Conservation (phyloP, 2,888 invertebrate genomes). For the Limnephilus rhombicus region DNA sequence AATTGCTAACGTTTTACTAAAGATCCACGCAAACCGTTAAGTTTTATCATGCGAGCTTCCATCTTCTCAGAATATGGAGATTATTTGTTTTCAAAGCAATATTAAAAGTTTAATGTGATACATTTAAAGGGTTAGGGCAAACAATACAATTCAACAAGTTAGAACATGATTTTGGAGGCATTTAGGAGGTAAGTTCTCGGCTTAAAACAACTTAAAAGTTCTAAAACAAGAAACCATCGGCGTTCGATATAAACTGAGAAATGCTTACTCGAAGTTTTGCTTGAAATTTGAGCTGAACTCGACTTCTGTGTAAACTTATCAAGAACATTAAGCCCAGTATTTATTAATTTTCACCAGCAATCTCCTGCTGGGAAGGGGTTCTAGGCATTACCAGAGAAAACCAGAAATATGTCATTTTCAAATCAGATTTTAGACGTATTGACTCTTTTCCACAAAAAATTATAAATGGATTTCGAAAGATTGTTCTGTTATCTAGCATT, state of each 20-base stretch:
- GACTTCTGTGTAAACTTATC: background rate
- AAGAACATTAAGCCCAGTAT: background rate
- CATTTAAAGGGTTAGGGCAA: background rate
- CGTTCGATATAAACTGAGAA: background rate
- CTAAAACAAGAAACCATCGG: background rate
- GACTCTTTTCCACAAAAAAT: no score
- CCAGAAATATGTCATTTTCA: no score
- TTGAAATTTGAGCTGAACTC: background rate
- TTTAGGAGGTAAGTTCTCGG: background rate
- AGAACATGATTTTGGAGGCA: background rate
- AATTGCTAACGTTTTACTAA: background rate
- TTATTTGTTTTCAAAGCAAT: background rate
- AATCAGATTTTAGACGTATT: no score
- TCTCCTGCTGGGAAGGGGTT: background rate
- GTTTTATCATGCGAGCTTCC: background rate
- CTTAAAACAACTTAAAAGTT: conserved; percentile 2
- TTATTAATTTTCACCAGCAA: background rate
- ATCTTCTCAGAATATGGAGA: background rate
- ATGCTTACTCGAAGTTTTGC: background rate
- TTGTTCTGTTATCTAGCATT: no score
- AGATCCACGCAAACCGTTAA: no score
- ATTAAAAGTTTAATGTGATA: background rate
- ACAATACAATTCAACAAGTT: background rate
- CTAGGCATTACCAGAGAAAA: no score
- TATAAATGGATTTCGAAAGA: no score